These are phyloP conservation scores for Mugil cephalus DNA, from an alignment of 2,113 vertebrate genomes.

Conservation along the genomic window DNA sequence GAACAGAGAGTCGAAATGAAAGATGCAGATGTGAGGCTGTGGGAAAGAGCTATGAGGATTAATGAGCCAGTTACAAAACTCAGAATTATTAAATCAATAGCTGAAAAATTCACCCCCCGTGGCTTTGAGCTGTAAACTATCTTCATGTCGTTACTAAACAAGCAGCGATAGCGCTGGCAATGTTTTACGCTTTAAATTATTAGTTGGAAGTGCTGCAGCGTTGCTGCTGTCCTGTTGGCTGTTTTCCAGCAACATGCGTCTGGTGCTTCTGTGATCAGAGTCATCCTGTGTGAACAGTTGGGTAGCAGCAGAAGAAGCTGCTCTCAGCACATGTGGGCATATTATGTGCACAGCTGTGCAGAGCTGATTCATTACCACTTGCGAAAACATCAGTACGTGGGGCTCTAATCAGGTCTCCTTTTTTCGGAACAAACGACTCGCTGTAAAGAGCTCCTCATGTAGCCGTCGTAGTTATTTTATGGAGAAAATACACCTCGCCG, in stretches of 20 bases:
- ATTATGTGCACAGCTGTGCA: slow-evolving; percentile 70
- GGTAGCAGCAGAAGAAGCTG: slow-evolving; percentile 46
- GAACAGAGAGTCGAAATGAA: slow-evolving; percentile 24
- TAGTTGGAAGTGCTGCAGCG: slow-evolving; percentile 13
- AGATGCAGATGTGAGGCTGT: slow-evolving; percentile 3
- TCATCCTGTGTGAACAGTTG: slow-evolving; percentile 65
- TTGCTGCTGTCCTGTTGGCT: slow-evolving; percentile 16
- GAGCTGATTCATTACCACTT: slow-evolving; percentile 67
- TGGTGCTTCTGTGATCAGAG: slow-evolving; percentile 54
- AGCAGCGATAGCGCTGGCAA: background rate
- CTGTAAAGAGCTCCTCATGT: slow-evolving; percentile 1
- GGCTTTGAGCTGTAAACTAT: slow-evolving; percentile 13
- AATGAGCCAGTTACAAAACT: slow-evolving; percentile 34
- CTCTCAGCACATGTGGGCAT: slow-evolving; percentile 63
- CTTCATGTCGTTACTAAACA: slow-evolving; percentile 28
- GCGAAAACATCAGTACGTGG: slow-evolving; percentile 50
- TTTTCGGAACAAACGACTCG: slow-evolving; percentile 41
- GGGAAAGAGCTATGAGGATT: slow-evolving; percentile 20
- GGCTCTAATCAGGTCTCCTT: slow-evolving; percentile 54
- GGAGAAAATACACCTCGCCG: background rate
- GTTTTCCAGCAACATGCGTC: slow-evolving; percentile 24
- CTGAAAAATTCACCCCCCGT: slow-evolving; percentile 23
- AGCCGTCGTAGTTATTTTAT: slow-evolving; percentile 11
- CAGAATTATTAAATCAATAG: slow-evolving; percentile 39
- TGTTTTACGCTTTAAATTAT: slow-evolving; percentile 30